Evolutionary conservation across 1,140 invertebrate species (phyloP), one percentile per base, ranked within the genome.

Genomic region (Drosophila pseudoobscura): DNA sequence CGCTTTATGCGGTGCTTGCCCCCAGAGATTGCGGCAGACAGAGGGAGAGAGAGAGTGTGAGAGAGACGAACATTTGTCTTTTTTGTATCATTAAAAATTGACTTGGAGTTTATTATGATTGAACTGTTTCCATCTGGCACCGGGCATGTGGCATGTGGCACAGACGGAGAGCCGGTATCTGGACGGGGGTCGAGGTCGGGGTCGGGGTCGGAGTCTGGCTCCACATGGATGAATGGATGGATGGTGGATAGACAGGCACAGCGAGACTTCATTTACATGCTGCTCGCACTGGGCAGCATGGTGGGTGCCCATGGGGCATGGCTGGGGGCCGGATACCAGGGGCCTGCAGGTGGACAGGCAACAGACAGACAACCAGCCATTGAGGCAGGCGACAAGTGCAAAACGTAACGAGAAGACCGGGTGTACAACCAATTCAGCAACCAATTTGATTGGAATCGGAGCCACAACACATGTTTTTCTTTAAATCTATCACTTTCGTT

Each of bases 31-130:
- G 11, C 3, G 3, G 4, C 0, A 39, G 35, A 39, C 11, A 39
- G 11, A 4, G 13, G 8, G 5, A 7, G 11, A 6, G 11, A 6
- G 47, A 64, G 13, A 31, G 7, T 35, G 17, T 13, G 11, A 13
- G 26, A 13, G 4, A 9, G 9, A 35, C 13, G 4, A 31, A 20
- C 65, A 72, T 72, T 72, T 61, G 47, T 80, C 56, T 39, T 66
- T 66, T 77, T 82, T 64, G 63, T 59, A 75, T 75, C 71, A 76
- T 79, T 84, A 73, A 84, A 83, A 84, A 84, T 79, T 73, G 69
- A 73, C 72, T 69, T 45, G 51, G 63, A 73, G 72, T 75, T 84
- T 84, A 84, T 84, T 84, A 84, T 84, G 80, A 84, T 84, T 84
- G 80, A 84, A 79, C 80, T 84, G 75, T 76, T 84, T 62, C 57